Evolutionary conservation across 2,113 vertebrate genomes (phyloP).

Genomic region (Pongo pygmaeus): DNA sequence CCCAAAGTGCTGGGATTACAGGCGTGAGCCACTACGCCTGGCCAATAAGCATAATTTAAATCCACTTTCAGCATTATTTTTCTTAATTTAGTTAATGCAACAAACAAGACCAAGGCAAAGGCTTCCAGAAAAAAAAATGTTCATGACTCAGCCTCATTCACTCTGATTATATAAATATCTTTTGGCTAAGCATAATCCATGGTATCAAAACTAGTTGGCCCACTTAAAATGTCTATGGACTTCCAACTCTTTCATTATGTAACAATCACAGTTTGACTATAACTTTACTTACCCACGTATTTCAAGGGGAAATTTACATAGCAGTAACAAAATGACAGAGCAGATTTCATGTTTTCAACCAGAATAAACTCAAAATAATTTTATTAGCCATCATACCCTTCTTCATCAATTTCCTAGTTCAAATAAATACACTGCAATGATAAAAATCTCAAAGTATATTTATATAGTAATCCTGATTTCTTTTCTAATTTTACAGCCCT

Average conservation of each 20-base stretch:
- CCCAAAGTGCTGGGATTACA: too few relatives aligned
- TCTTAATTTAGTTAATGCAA: conserved; percentile 35
- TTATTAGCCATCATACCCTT: neutral
- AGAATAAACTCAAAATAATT: neutral
- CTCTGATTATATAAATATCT: neutral
- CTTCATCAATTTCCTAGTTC: neutral
- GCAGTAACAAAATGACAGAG: neutral
- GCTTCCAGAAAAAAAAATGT: neutral
- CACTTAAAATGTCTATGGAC: neutral
- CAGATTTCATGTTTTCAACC: neutral
- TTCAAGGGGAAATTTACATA: neutral
- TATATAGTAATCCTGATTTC: neutral
- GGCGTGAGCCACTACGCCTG: too few relatives aligned
- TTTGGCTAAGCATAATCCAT: neutral
- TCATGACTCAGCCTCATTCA: neutral
- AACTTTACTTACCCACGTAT: neutral
- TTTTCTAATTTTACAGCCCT: neutral
- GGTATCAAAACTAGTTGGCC: neutral
- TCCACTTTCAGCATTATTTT: conserved; percentile 45
- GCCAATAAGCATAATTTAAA: neutral
- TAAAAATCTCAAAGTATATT: neutral
- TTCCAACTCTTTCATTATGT: neutral
- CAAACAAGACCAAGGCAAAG: conserved; percentile 21
- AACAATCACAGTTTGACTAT: neutral
- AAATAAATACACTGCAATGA: neutral